phyloP scores from a whole-genome alignment of 2,888 invertebrate species.

The Invenusta paracnida region DNA sequence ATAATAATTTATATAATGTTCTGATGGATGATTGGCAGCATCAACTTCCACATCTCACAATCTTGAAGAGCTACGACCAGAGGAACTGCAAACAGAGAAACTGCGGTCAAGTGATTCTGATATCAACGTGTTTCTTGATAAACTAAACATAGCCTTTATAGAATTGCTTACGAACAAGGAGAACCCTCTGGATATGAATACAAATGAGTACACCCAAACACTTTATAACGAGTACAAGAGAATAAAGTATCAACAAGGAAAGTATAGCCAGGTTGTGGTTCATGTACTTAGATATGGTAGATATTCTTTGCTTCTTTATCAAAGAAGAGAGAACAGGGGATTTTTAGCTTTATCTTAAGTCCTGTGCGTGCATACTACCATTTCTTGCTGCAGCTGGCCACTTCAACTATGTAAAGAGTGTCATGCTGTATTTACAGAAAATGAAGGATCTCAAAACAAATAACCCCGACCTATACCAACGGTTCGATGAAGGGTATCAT shows the following conservation, averaged over 20 bases:
- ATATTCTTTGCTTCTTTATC: neutral
- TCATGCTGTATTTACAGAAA: constrained; percentile 3
- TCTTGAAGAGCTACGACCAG: constrained; percentile 14
- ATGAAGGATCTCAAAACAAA: constrained; percentile 8
- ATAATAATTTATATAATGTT: neutral
- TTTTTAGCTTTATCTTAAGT: constrained; percentile 7
- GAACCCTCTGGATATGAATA: neutral
- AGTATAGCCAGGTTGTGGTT: constrained; percentile 12
- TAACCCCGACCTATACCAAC: neutral
- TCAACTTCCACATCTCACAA: constrained; percentile 23
- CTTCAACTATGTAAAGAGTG: constrained; percentile 7
- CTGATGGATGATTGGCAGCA: constrained; percentile 1
- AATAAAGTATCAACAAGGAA: neutral
- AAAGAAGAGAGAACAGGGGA: neutral
- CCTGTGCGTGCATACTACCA: constrained; percentile 6
- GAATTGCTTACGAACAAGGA: neutral
- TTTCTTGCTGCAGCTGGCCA: constrained; percentile 19
- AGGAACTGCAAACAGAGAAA: neutral
- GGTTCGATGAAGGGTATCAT: constrained; percentile 9
- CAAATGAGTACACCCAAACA: neutral
- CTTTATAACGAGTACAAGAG: neutral
- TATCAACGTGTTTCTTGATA: constrained; percentile 27
- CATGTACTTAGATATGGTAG: neutral
- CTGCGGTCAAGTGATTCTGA: neutral
- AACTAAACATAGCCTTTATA: constrained; percentile 13